Conservation (phyloP, 2,113 vertebrate species). For the Pterocles burchelli region DNA sequence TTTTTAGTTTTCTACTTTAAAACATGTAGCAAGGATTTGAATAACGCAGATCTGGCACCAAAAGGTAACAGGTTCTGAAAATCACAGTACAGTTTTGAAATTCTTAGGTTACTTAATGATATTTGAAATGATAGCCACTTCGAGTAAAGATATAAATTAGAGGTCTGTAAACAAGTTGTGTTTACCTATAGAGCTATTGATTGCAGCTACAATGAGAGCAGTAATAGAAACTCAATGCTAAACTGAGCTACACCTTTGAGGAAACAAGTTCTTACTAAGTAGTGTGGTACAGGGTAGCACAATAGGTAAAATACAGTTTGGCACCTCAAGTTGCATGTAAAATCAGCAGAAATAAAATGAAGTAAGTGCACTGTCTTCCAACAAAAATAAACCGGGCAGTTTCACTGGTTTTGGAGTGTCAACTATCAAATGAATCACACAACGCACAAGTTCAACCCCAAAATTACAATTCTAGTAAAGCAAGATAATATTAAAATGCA, state of each 20-base stretch:
- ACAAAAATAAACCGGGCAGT: constrained; percentile 67
- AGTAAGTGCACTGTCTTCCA: constrained; percentile 69
- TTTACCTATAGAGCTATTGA: constrained; percentile 75
- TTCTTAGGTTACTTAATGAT: constrained; percentile 75
- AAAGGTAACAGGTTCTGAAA: constrained; percentile 83
- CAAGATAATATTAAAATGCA: constrained; percentile 78
- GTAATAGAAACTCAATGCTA: constrained; percentile 73
- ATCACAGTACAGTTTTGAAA: constrained; percentile 84
- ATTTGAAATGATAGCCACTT: constrained; percentile 83
- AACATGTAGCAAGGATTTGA: constrained; percentile 81
- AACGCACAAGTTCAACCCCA: constrained; percentile 67
- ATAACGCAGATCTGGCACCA: constrained; percentile 77
- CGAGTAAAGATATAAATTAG: constrained; percentile 83
- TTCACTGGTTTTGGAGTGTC: constrained; percentile 66
- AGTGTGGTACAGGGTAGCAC: constrained; percentile 69
- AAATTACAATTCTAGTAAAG: constrained; percentile 76
- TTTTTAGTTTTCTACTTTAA: constrained; percentile 73
- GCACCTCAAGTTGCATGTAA: constrained; percentile 74
- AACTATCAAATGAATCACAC: constrained; percentile 73
- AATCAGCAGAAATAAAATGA: constrained; percentile 70
- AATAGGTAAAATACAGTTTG: constrained; percentile 77
- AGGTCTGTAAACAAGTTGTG: constrained; percentile 76
- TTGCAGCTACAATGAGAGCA: constrained; percentile 77
- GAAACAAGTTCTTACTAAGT: constrained; percentile 73
- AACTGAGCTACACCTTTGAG: constrained; percentile 75